Evolutionary conservation across 1,140 invertebrate genomes (phyloP).

Genomic region (Nasonia longicornis): DNA sequence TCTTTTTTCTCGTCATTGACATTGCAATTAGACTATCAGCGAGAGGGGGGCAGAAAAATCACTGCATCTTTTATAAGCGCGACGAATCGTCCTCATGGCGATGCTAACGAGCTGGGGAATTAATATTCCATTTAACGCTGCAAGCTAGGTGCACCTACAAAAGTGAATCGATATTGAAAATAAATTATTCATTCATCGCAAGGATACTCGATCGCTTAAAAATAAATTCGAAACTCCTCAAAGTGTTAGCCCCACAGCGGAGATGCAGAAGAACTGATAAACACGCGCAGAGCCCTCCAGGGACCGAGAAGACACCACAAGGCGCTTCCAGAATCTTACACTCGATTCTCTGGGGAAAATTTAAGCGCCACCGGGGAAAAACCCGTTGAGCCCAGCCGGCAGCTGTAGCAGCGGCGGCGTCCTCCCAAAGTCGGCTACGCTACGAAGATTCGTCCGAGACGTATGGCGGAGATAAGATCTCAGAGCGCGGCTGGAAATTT

Average conservation of each 20-base stretch:
- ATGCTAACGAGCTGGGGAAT: slow-evolving; percentile 4
- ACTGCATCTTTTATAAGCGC: slow-evolving; percentile 10
- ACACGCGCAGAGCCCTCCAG: not conserved
- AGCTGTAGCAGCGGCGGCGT: not conserved
- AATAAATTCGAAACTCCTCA: no score
- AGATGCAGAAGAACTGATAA: no score
- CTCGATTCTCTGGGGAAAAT: not conserved
- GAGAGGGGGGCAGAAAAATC: not conserved
- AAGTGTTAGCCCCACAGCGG: no score
- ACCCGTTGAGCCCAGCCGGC: slow-evolving; percentile 7
- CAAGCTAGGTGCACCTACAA: no score
- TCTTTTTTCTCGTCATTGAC: not conserved
- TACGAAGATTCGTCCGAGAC: not conserved
- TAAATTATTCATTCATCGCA: no score
- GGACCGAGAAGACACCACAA: not conserved
- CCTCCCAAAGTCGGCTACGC: not conserved
- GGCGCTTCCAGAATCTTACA: not conserved
- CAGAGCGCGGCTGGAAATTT: slow-evolving; percentile 47
- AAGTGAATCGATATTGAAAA: no score
- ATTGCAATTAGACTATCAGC: slow-evolving; percentile 9
- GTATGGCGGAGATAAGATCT: slow-evolving; percentile 51
- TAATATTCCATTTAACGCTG: not conserved
- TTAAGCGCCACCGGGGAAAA: slow-evolving; percentile 10
- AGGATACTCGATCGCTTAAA: no score
- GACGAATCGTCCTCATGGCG: not conserved